These are phyloP conservation scores for Acanthosoma haemorrhoidale DNA, from an alignment of 2,888 invertebrate genomes.

Conservation along the genomic window DNA sequence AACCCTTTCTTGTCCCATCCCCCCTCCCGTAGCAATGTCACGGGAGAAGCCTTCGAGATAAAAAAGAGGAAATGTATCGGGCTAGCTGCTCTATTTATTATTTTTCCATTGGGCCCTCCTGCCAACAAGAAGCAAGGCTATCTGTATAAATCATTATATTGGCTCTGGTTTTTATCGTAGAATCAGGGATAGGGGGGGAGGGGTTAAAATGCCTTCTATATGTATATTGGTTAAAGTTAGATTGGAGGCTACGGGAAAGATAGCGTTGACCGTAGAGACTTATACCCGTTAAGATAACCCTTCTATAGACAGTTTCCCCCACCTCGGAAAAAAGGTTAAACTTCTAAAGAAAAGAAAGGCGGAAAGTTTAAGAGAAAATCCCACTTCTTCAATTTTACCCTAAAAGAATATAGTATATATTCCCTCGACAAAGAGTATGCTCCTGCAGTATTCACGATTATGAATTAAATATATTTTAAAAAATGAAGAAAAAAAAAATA, in stretches of 20 bases:
- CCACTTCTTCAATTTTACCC: not conserved
- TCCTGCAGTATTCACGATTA: no score
- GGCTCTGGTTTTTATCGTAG: not conserved
- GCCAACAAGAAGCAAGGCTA: no score
- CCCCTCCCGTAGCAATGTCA: not conserved
- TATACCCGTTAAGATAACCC: conserved; percentile 8
- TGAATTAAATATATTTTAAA: no score
- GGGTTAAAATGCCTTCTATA: conserved; percentile 5
- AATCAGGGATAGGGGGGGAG: not conserved
- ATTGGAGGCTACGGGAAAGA: conserved; percentile 1
- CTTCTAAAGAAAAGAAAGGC: not conserved
- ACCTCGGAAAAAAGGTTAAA: conserved; percentile 6
- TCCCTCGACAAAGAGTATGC: no score
- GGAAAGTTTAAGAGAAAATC: not conserved
- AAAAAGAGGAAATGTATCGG: no score
- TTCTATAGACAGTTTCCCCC: conserved; percentile 7
- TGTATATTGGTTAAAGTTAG: conserved; percentile 14
- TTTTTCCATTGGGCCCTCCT: no score
- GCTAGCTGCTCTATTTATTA: no score
- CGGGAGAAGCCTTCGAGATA: no score
- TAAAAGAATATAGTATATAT: not conserved
- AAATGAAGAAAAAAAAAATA: no score
- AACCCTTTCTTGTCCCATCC: not conserved
- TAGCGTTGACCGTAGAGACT: conserved; percentile 14
- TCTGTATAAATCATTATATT: conserved; percentile 7